Base-by-base conservation (phyloP, 2,888 invertebrate genomes). In the Lumbricus terrestris region DNA sequence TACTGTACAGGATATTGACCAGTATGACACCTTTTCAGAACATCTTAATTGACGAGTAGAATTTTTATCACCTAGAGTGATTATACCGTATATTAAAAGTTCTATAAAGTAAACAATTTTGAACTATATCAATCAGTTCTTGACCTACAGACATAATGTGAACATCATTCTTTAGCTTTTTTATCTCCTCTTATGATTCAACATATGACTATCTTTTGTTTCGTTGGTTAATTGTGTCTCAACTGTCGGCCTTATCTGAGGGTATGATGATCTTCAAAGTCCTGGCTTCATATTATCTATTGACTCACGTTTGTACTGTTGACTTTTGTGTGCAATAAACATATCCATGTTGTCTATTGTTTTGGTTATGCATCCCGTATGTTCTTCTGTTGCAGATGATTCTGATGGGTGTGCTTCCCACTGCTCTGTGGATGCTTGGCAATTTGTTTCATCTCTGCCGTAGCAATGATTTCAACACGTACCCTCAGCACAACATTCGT, bases 401-500 rank as follows among this genome's bases (percentile, higher is more conserved):
- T 83, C 33, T 92, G 37, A 85, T 82, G 47, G 91, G 91, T 5
- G 91, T 92, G 90, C 33, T 92, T 15, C 91, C 92, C 18, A 90
- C 91, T 29, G 88, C 34, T 20, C 85, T 92, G 89, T 92, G 91
- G 92, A 88, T 92, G 88, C 88, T 92, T 15, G 92, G 91, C 13
- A 91, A 91, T 88, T 88, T 92, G 88, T 33, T 91, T 23, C 92
- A 91, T 88, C 91, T 92, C 35, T 54, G 91, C 33, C 90, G 91
- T 4, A 92, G 91, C 90, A 34, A 90, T 38, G 92, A 92, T 91
- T 92, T 91, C 91, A 92, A 88, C 89, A 91, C 91, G 1, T 92
- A 92, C 89, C 92, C 92, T 16, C 92, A 92, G 88, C 91, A 91
- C 91, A 91, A 92, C 88, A 89, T 91, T 35, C 91, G 91, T 34